Base-by-base conservation (phyloP, 2,888 invertebrate species). In the Epinotia nisella region DNA sequence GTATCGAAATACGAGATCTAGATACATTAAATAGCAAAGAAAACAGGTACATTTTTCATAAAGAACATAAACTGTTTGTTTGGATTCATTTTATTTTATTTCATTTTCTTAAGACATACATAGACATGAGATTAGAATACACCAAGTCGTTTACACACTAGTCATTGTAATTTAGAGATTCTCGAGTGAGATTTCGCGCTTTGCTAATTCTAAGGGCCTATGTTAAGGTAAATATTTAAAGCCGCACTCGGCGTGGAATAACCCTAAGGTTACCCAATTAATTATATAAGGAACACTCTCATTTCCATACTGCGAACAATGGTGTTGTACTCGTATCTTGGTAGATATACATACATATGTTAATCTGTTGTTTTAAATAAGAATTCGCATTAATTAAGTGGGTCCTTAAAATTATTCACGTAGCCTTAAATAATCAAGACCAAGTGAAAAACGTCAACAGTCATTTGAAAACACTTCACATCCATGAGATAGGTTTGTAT, bases 401-500 rank as follows among this genome's bases (percentile, higher is more conserved):
- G 62, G 55, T 45, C 56, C 62, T 35, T 45, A 35, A 56, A 35
- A 70, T 62, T 62, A 62, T 56, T 62, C 19, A 70, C 35, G 35
- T 24, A 39, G 53, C 39, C 53, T 65, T 71, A 65, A 59, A 65
- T 65, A 66, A 65, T 49, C 39, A 65, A 59, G 24, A 49, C 13
- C 59, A 13, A 51, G 39, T 59, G 17, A 66, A 59, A 49, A 71
- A 53, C 21, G 59, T 71, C 71, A 59, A 65, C 65, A 53, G 41
- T 60, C 51, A 71, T 71, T 71, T 71, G 49, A 71, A 65, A 66
- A 71, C 65, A 59, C 71, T 71, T 64, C 70, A 71, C 65, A 59
- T 58, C 35, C 70, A 39, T 65, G 51, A 21, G 53, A 51, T 29
- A 51, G 64, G 53, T 58, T 65, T 71, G 39, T 51, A 71, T 71